These are phyloP conservation scores for Todiramphus chloris DNA, from an alignment of 2,113 vertebrate genomes.

Conservation along the genomic window DNA sequence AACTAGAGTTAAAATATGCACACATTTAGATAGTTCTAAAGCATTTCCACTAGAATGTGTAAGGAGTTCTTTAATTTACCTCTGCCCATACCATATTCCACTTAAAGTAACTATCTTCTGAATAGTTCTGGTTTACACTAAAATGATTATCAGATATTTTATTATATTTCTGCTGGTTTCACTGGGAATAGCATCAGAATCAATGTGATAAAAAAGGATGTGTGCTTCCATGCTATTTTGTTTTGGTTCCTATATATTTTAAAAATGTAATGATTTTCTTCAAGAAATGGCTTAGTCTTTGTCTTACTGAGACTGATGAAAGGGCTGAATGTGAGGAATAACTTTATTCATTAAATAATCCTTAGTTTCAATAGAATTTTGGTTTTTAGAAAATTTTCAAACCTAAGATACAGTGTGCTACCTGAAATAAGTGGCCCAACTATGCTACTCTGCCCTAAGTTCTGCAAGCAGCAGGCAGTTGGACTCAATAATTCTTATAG, in stretches of 20 bases:
- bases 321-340: background rate
- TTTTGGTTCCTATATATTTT: background rate
- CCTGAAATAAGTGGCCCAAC: background rate
- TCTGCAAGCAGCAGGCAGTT: background rate
- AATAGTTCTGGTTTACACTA: background rate
- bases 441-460: background rate
- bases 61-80: background rate
- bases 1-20: background rate
- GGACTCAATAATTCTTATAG: background rate
- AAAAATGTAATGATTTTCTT: background rate
- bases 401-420: background rate
- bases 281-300: background rate
- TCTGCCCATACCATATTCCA: background rate
- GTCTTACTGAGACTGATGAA: background rate
- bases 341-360: background rate
- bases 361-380: background rate
- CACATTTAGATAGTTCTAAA: background rate
- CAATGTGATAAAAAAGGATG: fast-evolving
- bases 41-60: background rate
- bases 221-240: background rate
- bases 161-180: background rate
- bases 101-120: background rate
- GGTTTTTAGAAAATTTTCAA: background rate
- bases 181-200: background rate
- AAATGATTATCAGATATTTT: background rate